Conservation (phyloP, 1,140 invertebrate genomes). For the Palaemon carinicauda region DNA sequence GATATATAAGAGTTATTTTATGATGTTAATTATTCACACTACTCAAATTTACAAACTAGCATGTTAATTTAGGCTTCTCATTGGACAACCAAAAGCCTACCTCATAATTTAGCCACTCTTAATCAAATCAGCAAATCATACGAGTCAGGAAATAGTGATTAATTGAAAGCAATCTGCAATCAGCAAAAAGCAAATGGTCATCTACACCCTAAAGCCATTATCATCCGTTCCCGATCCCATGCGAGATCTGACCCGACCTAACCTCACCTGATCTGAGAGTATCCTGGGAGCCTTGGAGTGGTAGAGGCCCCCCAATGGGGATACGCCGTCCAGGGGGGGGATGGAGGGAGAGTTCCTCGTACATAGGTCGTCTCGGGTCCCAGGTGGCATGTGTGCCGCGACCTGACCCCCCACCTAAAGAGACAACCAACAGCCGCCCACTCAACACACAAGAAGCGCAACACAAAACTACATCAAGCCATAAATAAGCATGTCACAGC, state of each 20-base stretch:
- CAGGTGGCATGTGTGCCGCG: slow-evolving; percentile 75
- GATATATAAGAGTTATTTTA: too few species aligned
- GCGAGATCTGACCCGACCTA: too few species aligned
- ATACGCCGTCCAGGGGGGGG: slow-evolving; percentile 63
- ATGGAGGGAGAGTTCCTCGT: slow-evolving; percentile 80
- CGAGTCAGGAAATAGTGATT: too few species aligned
- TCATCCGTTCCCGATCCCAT: slow-evolving; percentile 43
- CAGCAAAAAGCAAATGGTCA: too few species aligned
- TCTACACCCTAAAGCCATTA: not conserved
- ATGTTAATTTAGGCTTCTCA: too few species aligned
- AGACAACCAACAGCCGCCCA: slow-evolving; percentile 57
- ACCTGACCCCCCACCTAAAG: slow-evolving; percentile 51
- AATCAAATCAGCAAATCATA: too few species aligned
- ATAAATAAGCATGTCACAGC: slow-evolving; percentile 18
- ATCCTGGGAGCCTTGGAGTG: slow-evolving; percentile 70
- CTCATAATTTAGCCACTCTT: too few species aligned
- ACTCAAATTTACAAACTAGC: too few species aligned
- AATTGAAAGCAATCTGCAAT: too few species aligned
- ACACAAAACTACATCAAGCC: slow-evolving; percentile 56
- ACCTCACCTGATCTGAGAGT: slow-evolving; percentile 64
- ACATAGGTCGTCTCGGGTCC: slow-evolving; percentile 85
- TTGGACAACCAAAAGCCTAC: too few species aligned
- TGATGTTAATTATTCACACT: too few species aligned
- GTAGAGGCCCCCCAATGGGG: slow-evolving; percentile 62
- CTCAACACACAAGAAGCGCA: slow-evolving; percentile 58